A percentile compares a stretch with the other conserved stretches of the same genome.
These are phyloP conservation scores for Cabera pusaria DNA, from an alignment of 2,888 invertebrate species.

Conservation along the genomic window DNA sequence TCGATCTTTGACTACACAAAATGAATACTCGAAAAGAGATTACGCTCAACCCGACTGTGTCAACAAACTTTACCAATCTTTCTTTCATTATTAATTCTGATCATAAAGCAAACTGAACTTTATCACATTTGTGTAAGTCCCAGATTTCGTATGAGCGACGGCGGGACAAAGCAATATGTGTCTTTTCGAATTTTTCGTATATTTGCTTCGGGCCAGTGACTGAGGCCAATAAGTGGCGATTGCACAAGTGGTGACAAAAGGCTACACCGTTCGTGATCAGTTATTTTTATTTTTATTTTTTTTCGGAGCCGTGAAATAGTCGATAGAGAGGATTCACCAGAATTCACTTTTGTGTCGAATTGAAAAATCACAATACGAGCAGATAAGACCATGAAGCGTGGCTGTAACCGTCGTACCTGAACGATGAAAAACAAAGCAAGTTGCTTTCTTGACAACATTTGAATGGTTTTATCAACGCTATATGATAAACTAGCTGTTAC, in stretches of 20 bases:
- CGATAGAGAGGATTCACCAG: no score
- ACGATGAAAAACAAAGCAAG: no score
- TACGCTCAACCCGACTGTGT: constrained; percentile 51
- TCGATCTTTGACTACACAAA: constrained; percentile 34
- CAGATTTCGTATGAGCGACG: constrained; percentile 1
- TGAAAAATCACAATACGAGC: no score
- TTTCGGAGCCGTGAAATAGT: no score
- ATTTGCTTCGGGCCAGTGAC: constrained; percentile 24
- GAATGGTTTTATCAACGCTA: no score
- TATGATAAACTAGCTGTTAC: no score
- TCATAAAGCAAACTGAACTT: constrained; percentile 9
- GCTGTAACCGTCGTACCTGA: no score
- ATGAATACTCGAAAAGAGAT: constrained; percentile 56
- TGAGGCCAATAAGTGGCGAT: constrained; percentile 24
- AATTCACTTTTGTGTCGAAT: no score
- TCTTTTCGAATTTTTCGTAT: constrained; percentile 28
- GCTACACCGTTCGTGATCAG: not conserved
- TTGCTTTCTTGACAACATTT: no score
- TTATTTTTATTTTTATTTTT: not conserved
- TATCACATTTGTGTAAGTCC: constrained; percentile 1
- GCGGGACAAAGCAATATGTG: constrained; percentile 25
- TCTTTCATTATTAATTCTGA: constrained; percentile 42
- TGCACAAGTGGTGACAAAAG: constrained; percentile 10
- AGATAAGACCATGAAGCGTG: no score
- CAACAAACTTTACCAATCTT: constrained; percentile 60